Conservation (phyloP, 2,797 vertebrate species). For the Coregonus suidteri region DNA sequence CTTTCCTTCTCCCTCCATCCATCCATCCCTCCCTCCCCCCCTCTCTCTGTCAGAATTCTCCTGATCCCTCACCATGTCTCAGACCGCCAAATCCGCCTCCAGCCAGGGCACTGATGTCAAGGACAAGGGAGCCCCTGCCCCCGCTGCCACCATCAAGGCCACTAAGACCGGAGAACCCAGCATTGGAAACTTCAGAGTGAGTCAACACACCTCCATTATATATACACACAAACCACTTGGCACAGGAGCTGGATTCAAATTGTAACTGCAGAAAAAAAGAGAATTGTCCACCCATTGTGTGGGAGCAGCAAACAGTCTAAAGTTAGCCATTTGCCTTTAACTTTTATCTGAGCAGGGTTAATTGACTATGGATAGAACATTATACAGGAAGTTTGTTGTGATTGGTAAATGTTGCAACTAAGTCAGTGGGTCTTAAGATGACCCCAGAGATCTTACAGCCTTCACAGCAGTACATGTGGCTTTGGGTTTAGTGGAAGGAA, state of each 20-base stretch:
- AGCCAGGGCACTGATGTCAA: constrained; percentile 84
- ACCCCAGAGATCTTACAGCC: background rate
- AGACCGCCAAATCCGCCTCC: constrained; percentile 81
- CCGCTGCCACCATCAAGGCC: constrained; percentile 75
- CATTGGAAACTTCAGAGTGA: constrained; percentile 86
- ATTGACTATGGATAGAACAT: background rate
- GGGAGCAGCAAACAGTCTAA: background rate
- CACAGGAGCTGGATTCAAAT: background rate
- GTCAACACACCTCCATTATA: constrained; percentile 46
- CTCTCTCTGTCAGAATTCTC: constrained; percentile 58
- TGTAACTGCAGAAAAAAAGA: background rate
- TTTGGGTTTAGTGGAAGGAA: background rate
- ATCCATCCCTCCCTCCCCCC: background rate
- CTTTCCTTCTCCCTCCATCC: background rate
- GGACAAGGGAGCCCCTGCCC: constrained; percentile 81
- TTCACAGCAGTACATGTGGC: background rate
- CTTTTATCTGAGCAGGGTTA: background rate
- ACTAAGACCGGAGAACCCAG: constrained; percentile 83
- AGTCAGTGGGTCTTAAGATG: background rate
- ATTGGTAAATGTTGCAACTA: background rate
- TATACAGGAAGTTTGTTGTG: background rate
- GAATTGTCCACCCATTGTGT: background rate
- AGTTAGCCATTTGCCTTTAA: background rate
- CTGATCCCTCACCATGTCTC: constrained; percentile 85
- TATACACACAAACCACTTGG: background rate